Base-by-base conservation (phyloP, 2,113 vertebrate genomes). In the Erythrocercus mccallii region DNA sequence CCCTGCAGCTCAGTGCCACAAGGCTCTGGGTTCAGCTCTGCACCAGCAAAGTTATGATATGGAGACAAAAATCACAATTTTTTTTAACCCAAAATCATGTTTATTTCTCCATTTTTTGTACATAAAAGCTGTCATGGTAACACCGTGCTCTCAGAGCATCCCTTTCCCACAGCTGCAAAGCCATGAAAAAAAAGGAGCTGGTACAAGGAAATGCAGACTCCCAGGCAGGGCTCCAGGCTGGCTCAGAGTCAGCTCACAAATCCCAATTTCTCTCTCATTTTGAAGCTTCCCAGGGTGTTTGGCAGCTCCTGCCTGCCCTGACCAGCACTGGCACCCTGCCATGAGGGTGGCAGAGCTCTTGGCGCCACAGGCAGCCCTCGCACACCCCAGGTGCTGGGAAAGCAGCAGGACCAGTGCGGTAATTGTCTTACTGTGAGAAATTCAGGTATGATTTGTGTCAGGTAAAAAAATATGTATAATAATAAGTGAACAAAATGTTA, bases 341-440 rank as follows among this genome's bases (percentile, higher is more conserved):
- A 4, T 0, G 14, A 66, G 42, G 38, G 74, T 38, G 17, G 18
- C 25, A 17, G 15, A 24, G 35, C 42, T 17, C 65, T 6, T 2
- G 4, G 47, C 14, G 13, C 53, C 5, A 4, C 33, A 9, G 30
- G 54, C 31, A 84, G 25, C 71, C 42, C 35, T 40, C 30, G 22
- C 79, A 58, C 22, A 18, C 5, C n/a, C 31, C 20, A 3, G 8
- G 18, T 15, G 42, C 11, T 0, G 2, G 24, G 24, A 18, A 9
- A 24, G 70, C 42, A 47, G 42, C 3, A 3, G 10, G 21, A 23
- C 6, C 0, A 1, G 13, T 8, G 19, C 48, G 1, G 18, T 2
- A 22, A 22, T 15, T 38, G 33, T 50, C 33, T 47, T 10, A 40
- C 38, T 42, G 40, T 42, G 40, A 42, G 40, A 42, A 14, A 42